These are phyloP conservation scores for Nymphalis polychloros DNA, from an alignment of 2,888 invertebrate genomes.

Conservation along the genomic window DNA sequence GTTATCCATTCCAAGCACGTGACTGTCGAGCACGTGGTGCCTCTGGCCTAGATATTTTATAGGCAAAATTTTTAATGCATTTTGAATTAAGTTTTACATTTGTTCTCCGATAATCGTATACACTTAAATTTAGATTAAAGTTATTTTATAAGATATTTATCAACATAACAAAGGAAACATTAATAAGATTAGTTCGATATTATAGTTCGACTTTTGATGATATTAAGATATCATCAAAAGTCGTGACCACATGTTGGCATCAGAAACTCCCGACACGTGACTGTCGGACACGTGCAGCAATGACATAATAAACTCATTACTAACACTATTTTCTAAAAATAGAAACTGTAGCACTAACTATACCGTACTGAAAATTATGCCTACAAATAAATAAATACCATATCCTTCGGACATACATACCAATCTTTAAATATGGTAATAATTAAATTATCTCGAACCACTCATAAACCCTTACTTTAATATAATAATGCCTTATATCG, in stretches of 20 bases:
- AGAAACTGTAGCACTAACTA: too few species aligned
- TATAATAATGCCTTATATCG: too few species aligned
- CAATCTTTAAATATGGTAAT: too few species aligned
- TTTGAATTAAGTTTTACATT: not conserved
- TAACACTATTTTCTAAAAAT: not conserved
- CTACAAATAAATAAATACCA: too few species aligned
- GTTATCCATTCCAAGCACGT: slow-evolving; percentile 28
- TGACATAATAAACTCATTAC: slow-evolving; percentile 31
- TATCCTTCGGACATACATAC: too few species aligned
- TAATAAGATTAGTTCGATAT: not conserved
- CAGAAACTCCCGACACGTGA: slow-evolving; percentile 11
- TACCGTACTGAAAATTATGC: too few species aligned
- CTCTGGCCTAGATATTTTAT: slow-evolving; percentile 2
- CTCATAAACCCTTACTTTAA: too few species aligned
- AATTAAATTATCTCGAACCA: too few species aligned
- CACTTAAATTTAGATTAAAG: too few species aligned
- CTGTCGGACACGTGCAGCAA: slow-evolving; percentile 18
- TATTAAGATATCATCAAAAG: not conserved
- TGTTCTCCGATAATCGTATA: not conserved
- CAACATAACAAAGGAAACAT: too few species aligned
- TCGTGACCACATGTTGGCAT: not conserved
- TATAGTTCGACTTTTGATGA: too few species aligned
- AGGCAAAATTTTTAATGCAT: not conserved
- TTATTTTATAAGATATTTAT: too few species aligned
- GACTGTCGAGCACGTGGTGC: slow-evolving; percentile 21